A percentile compares a stretch with the other conserved stretches of the same genome.
Conservation (phyloP, 1,140 invertebrate genomes). For the Scaptodrosophila lebanonensis region DNA sequence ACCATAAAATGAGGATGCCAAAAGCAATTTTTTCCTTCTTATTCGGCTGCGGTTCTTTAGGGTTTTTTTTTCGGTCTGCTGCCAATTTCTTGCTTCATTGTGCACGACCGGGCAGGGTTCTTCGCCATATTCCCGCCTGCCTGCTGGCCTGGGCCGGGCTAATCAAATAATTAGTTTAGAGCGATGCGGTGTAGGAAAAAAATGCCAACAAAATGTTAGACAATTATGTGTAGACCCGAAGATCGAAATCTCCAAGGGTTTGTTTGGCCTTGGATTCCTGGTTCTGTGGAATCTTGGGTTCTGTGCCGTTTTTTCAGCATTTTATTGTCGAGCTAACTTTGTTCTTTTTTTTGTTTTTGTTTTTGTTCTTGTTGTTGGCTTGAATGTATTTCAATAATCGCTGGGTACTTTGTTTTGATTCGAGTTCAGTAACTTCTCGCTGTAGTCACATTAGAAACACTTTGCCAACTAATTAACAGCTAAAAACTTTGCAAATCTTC, state of each 20-base stretch:
- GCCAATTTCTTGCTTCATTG: constrained; percentile 33
- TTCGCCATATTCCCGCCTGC: constrained; percentile 1
- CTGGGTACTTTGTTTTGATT: constrained; percentile 41
- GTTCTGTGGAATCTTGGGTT: too few species aligned
- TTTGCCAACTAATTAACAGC: constrained; percentile 64
- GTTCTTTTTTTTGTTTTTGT: too few species aligned
- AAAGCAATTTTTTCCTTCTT: not conserved
- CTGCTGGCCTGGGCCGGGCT: constrained; percentile 19
- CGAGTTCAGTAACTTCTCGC: constrained; percentile 45
- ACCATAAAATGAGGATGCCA: not conserved
- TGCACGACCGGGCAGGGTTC: constrained; percentile 17
- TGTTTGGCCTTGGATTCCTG: too few species aligned
- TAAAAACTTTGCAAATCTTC: constrained; percentile 35
- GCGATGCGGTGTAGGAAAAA: constrained; percentile 12
- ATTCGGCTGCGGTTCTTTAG: constrained; percentile 9
- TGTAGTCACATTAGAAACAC: constrained; percentile 52
- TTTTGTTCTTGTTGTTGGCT: too few species aligned
- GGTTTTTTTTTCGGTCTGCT: constrained; percentile 31
- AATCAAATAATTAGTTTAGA: constrained; percentile 50
- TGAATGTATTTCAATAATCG: constrained; percentile 58
- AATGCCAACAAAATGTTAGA: constrained; percentile 29
- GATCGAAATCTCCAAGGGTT: constrained; percentile 42
- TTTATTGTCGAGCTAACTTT: too few species aligned
- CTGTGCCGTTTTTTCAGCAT: too few species aligned
- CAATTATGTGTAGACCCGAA: constrained; percentile 32